Evolutionary conservation across 2,113 vertebrate genomes (phyloP).

Genomic region (Naja naja): DNA sequence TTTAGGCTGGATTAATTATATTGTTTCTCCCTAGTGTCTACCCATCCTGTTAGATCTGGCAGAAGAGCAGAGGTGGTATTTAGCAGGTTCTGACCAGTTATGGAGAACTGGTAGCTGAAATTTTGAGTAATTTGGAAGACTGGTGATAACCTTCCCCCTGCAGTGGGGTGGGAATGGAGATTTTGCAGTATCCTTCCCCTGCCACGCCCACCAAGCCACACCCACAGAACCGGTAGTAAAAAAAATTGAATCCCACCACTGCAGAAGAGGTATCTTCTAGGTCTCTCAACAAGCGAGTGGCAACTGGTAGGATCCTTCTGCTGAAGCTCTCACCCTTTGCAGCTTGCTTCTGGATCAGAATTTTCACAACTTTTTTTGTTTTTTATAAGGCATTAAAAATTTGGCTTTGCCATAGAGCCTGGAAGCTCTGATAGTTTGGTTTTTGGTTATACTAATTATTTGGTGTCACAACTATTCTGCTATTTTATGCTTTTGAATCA

Average conservation of each 20-base stretch:
- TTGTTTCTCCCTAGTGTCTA: not conserved
- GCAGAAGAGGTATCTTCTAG: not conserved
- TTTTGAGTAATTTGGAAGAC: too few species aligned
- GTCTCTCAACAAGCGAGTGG: not conserved
- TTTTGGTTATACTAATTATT: not conserved
- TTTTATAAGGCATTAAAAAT: not conserved
- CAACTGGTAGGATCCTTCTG: not conserved
- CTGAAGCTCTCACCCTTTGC: not conserved
- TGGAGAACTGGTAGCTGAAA: too few species aligned
- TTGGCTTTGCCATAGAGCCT: not conserved
- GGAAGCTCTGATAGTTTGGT: not conserved
- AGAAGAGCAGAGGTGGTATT: not conserved
- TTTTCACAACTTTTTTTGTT: not conserved
- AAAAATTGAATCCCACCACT: too few species aligned
- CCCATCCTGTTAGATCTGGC: not conserved
- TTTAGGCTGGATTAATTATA: not conserved
- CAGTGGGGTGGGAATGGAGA: too few species aligned
- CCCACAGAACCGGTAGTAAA: too few species aligned
- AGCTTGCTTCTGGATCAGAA: not conserved
- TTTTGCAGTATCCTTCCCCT: too few species aligned
- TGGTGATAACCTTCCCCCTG: too few species aligned
- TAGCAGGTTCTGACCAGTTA: too few species aligned
- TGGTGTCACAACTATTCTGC: not conserved
- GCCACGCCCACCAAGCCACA: too few species aligned
- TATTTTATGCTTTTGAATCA: not conserved